Evolutionary conservation across 2,888 invertebrate species (phyloP).

Genomic region (Sarcophaga caerulescens): DNA sequence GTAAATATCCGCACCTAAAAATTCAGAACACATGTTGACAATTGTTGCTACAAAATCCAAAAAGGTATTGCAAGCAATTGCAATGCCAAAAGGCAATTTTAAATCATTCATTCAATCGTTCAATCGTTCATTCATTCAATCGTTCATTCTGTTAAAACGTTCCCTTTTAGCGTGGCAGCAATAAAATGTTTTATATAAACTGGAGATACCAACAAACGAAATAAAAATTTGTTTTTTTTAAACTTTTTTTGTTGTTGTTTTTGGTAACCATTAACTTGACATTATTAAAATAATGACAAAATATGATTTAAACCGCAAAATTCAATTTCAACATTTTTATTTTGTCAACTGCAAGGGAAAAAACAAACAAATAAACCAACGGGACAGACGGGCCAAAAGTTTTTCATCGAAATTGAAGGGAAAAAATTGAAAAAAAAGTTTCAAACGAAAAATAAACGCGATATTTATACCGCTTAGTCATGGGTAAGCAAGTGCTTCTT

Average conservation of each 20-base stretch:
- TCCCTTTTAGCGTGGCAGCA: constrained; percentile 19
- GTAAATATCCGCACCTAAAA: constrained; percentile 44
- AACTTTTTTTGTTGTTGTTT: neutral
- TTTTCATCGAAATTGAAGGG: neutral
- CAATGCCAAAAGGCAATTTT: neutral
- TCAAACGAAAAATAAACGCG: neutral
- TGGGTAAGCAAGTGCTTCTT: constrained; percentile 51
- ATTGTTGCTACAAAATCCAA: constrained; percentile 21
- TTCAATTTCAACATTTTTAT: constrained; percentile 59
- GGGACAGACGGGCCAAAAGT: neutral
- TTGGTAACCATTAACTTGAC: constrained; percentile 51
- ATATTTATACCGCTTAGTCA: constrained; percentile 43
- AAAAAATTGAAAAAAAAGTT: neutral
- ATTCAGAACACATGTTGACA: constrained; percentile 38
- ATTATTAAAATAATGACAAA: constrained; percentile 63
- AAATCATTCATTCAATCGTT: neutral
- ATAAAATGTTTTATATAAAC: neutral
- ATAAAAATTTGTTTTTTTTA: too few species aligned
- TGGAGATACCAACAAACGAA: neutral
- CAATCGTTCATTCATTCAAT: too few species aligned
- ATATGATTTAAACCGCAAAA: constrained; percentile 63
- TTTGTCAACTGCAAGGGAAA: constrained; percentile 20
- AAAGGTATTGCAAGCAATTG: constrained; percentile 1
- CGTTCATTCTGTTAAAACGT: neutral
- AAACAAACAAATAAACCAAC: neutral